A percentile compares a stretch with the other conserved stretches of the same genome.
Conservation (phyloP, 1,140 invertebrate species). For the Centruroides vittatus region DNA sequence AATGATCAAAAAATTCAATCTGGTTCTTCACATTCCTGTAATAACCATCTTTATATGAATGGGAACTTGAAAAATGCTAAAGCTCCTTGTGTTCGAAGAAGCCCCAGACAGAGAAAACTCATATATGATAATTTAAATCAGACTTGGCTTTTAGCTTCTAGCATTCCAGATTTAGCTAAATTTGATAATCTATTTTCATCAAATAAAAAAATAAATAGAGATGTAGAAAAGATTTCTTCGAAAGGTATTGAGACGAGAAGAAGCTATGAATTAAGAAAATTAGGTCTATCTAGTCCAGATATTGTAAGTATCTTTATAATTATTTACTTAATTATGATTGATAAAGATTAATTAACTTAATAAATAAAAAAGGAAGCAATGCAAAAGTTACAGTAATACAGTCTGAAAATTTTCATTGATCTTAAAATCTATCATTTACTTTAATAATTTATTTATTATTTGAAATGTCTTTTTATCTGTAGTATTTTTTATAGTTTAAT, state of each 20-base stretch:
- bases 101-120: slow-evolving; percentile 40
- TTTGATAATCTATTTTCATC: slow-evolving; percentile 36
- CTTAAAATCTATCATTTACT: no score
- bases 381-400: no score
- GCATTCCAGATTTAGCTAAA: slow-evolving; percentile 16
- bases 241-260: slow-evolving; percentile 11
- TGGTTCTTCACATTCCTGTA: slow-evolving; percentile 9
- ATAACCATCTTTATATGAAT: slow-evolving; percentile 10
- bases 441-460: no score
- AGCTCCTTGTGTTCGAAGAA: slow-evolving; percentile 31
- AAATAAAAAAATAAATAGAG: slow-evolving; percentile 4
- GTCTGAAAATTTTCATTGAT: no score
- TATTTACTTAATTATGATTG: no score
- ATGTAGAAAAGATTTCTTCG: slow-evolving; percentile 1
- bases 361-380: no score
- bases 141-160: slow-evolving; percentile 13
- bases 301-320: slow-evolving; percentile 6
- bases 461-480: no score
- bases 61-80: slow-evolving; percentile 2
- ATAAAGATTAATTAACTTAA: no score
- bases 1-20: background rate
- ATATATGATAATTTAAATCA: slow-evolving; percentile 26
- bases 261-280: slow-evolving; percentile 2
- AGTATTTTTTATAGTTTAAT: no score
- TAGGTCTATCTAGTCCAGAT: background rate